Evolutionary conservation across 2,888 invertebrate genomes (phyloP).

Genomic region (Lasioglossum oenotherae): DNA sequence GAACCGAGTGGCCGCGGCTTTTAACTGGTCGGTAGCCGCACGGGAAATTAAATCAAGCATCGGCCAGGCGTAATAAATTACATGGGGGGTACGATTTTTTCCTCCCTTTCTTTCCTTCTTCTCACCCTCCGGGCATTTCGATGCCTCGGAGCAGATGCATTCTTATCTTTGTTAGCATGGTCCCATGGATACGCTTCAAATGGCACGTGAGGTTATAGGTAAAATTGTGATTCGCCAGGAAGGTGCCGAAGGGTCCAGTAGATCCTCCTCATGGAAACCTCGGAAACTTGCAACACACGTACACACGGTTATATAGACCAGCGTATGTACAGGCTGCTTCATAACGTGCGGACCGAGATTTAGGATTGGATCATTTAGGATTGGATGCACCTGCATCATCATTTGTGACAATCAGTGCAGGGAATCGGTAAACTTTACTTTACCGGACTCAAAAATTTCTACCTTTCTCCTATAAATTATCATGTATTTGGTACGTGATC

Average conservation of each 20-base stretch:
- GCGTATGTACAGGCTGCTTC: background rate
- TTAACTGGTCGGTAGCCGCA: slow-evolving; percentile 3
- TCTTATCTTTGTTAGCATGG: slow-evolving; percentile 38
- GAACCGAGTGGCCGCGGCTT: background rate
- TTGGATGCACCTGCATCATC: no score
- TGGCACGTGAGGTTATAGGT: slow-evolving; percentile 40
- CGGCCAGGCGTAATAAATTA: slow-evolving; percentile 35
- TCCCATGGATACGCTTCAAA: slow-evolving; percentile 42
- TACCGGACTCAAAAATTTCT: no score
- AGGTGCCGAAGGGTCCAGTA: slow-evolving; percentile 35
- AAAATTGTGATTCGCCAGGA: slow-evolving; percentile 40
- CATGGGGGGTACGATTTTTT: slow-evolving; percentile 9
- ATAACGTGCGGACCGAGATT: slow-evolving; percentile 18
- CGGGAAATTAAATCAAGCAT: slow-evolving; percentile 38
- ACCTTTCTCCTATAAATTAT: no score
- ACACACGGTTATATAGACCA: background rate
- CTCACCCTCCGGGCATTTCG: background rate
- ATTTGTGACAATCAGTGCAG: no score
- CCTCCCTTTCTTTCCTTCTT: background rate
- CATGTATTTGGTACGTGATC: no score
- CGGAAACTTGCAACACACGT: slow-evolving; percentile 14
- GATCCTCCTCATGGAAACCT: slow-evolving; percentile 38
- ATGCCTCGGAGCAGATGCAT: slow-evolving; percentile 16
- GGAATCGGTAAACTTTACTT: no score
- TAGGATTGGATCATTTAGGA: background rate